Conservation (phyloP, 2,888 invertebrate species). For the Leptarthrus brevirostris region DNA sequence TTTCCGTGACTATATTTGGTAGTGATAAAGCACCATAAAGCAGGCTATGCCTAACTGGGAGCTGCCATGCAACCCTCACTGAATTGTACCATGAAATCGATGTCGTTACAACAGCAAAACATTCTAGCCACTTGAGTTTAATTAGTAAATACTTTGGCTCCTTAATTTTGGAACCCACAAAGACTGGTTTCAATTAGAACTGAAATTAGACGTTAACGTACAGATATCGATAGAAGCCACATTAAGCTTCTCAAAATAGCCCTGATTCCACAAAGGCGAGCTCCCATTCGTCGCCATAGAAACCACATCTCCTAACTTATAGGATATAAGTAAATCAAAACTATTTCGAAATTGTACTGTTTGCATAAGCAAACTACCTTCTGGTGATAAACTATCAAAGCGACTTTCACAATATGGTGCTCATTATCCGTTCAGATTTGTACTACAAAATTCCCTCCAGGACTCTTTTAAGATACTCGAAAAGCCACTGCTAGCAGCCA, state of each 20-base stretch:
- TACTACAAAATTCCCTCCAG: too few species aligned
- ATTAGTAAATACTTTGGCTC: conserved; percentile 22
- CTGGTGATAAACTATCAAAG: neutral
- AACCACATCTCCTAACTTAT: neutral
- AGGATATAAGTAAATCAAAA: conserved; percentile 2
- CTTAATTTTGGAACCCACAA: too few species aligned
- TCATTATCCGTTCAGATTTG: too few species aligned
- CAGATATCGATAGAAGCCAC: too few species aligned
- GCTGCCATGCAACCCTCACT: neutral
- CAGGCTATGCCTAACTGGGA: neutral
- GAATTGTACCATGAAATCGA: conserved; percentile 16
- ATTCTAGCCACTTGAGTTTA: neutral
- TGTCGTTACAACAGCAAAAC: conserved; percentile 4
- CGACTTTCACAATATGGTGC: neutral
- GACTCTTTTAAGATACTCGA: too few species aligned
- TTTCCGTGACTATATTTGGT: neutral
- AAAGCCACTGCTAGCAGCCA: neutral
- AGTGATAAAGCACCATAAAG: neutral
- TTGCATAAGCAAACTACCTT: neutral
- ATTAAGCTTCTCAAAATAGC: too few species aligned
- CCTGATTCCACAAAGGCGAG: too few species aligned
- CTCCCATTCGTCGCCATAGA: too few species aligned
- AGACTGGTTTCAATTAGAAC: too few species aligned
- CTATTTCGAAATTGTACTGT: neutral
- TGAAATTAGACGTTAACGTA: too few species aligned